phyloP scores from a whole-genome alignment of 2,888 invertebrate species.

The Troides helena region DNA sequence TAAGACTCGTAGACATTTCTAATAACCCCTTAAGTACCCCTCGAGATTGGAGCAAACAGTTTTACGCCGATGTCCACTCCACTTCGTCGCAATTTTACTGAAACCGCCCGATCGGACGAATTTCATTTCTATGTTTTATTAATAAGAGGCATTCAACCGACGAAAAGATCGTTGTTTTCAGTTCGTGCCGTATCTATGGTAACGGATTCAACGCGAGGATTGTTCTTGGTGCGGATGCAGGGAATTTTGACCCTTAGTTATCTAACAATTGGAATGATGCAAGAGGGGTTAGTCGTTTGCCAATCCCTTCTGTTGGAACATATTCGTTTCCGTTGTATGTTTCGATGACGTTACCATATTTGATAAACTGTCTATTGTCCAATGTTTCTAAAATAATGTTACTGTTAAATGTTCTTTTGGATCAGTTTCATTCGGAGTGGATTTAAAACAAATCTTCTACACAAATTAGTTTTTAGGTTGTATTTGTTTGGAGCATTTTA shows the following conservation, averaged over 20 bases:
- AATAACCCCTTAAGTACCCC: conserved; percentile 71
- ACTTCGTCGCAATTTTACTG: conserved; percentile 46
- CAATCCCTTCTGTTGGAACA: conserved; percentile 20
- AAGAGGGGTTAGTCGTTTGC: conserved; percentile 5
- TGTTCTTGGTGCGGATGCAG: conserved; percentile 38
- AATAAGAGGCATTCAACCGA: conserved; percentile 32
- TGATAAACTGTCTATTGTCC: conserved; percentile 23
- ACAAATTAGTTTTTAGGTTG: too few species aligned
- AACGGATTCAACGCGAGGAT: conserved; percentile 53
- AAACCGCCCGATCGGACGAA: conserved; percentile 30
- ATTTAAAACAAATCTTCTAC: too few species aligned
- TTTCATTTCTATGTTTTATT: conserved; percentile 33
- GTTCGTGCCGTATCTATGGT: conserved; percentile 70
- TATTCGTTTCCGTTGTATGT: conserved; percentile 18
- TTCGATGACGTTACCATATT: conserved; percentile 25
- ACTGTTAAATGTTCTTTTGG: neutral
- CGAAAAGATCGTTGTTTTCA: conserved; percentile 36
- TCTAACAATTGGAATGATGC: conserved; percentile 1
- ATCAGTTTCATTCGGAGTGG: too few species aligned
- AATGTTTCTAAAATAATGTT: conserved; percentile 20
- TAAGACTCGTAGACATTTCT: conserved; percentile 67
- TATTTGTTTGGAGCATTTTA: too few species aligned
- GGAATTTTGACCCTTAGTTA: conserved; percentile 35
- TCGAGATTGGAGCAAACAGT: conserved; percentile 71
- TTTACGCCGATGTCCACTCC: conserved; percentile 72